These are phyloP conservation scores for Glareola pratincola DNA, from an alignment of 2,113 vertebrate species.

Conservation along the genomic window DNA sequence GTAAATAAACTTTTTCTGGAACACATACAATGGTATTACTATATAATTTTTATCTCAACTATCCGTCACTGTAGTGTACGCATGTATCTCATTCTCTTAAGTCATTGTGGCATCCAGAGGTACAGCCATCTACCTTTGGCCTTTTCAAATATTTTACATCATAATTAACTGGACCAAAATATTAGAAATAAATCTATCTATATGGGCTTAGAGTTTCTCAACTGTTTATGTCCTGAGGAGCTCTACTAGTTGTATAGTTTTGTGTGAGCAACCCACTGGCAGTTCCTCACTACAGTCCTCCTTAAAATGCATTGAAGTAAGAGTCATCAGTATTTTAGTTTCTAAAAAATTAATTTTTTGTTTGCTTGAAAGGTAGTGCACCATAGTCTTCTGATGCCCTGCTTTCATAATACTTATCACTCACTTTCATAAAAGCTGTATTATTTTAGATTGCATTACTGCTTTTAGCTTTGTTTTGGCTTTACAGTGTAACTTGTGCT, in stretches of 20 bases:
- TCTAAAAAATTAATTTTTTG: neutral
- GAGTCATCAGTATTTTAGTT: neutral
- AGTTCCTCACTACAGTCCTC: neutral
- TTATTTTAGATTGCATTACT: neutral
- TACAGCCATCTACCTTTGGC: neutral
- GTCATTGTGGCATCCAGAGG: neutral
- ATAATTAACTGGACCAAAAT: neutral
- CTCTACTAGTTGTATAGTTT: neutral
- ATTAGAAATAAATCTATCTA: neutral
- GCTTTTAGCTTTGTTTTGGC: neutral
- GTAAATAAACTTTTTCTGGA: neutral
- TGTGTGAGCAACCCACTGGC: neutral
- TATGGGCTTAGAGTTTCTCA: neutral
- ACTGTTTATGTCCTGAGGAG: neutral
- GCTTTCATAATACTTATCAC: neutral
- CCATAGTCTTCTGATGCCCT: neutral
- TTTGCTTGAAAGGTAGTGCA: neutral
- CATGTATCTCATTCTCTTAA: neutral
- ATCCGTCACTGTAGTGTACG: neutral
- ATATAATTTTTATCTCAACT: neutral
- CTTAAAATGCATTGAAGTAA: neutral
- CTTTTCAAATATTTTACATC: neutral
- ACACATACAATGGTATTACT: neutral
- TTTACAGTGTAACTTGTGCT: neutral
- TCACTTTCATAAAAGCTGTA: neutral